phyloP scores from a whole-genome alignment of 2,888 invertebrate genomes.

The Chrysina gloriosa region DNA sequence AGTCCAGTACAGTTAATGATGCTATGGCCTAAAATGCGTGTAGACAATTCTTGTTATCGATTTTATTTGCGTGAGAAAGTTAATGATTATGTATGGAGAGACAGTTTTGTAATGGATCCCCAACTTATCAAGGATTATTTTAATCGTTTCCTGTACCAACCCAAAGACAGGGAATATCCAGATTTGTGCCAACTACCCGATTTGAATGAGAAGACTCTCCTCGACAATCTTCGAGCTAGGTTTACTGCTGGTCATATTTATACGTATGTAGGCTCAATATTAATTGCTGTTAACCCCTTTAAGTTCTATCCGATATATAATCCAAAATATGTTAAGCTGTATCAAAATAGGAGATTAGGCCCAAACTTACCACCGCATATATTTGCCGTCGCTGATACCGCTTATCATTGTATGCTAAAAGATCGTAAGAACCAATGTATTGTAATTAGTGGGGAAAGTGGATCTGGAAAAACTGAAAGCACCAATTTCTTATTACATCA shows the following conservation, averaged over 20 bases:
- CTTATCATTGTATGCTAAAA: conserved; percentile 94
- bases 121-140: conserved; percentile 94
- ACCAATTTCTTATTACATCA: conserved; percentile 96
- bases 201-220: conserved; percentile 90
- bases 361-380: conserved; percentile 96
- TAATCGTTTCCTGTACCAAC: conserved; percentile 90
- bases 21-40: conserved; percentile 79
- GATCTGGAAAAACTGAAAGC: conserved; percentile 97
- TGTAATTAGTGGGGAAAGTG: conserved; percentile 95
- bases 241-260: conserved; percentile 95
- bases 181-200: conserved; percentile 96
- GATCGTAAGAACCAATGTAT: conserved; percentile 93
- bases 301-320: conserved; percentile 98
- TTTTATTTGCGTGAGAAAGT: conserved; percentile 91
- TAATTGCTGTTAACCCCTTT: conserved; percentile 95
- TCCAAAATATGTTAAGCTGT: conserved; percentile 95
- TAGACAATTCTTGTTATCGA: conserved; percentile 72
- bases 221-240: conserved; percentile 89
- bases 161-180: conserved; percentile 93
- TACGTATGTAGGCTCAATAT: conserved; percentile 94
- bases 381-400: conserved; percentile 95
- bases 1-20: conserved; percentile 87
- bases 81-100: conserved; percentile 86
- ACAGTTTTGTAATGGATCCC: conserved; percentile 89
- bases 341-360: conserved; percentile 91